These are phyloP conservation scores for Plagodis pulveraria DNA, from an alignment of 2,888 invertebrate species.

Conservation along the genomic window DNA sequence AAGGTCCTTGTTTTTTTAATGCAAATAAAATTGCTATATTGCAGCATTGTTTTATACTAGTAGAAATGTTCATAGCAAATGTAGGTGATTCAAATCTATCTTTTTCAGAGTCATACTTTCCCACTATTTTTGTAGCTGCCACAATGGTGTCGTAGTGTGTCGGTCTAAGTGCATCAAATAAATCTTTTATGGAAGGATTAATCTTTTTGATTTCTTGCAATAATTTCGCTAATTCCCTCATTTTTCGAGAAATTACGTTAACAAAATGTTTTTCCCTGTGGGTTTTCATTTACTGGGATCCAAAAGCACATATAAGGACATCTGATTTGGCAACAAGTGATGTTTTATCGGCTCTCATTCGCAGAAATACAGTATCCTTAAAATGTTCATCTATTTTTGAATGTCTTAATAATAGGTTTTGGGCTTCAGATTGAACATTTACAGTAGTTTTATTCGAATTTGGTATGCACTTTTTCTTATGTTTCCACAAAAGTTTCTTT, in stretches of 20 bases:
- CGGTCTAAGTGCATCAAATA: slow-evolving; percentile 29
- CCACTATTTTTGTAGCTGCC: slow-evolving; percentile 31
- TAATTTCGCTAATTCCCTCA: slow-evolving; percentile 43
- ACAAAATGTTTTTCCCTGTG: slow-evolving; percentile 40
- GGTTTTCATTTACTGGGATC: slow-evolving; percentile 36
- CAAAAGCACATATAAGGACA: slow-evolving; percentile 36
- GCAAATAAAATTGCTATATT: slow-evolving; percentile 42
- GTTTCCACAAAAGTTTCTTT: slow-evolving; percentile 38
- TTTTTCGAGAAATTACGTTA: slow-evolving; percentile 41
- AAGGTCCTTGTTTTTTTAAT: slow-evolving; percentile 16
- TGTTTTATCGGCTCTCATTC: slow-evolving; percentile 31
- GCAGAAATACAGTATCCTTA: slow-evolving; percentile 41
- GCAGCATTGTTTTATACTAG: slow-evolving; percentile 45
- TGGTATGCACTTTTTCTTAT: slow-evolving; percentile 36
- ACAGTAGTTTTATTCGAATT: slow-evolving; percentile 29
- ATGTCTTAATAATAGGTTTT: slow-evolving; percentile 43
- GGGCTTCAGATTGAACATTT: slow-evolving; percentile 40
- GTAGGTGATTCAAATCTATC: slow-evolving; percentile 40
- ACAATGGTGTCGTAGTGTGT: slow-evolving; percentile 38
- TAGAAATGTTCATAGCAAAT: slow-evolving; percentile 43
- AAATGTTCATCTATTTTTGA: slow-evolving; percentile 46
- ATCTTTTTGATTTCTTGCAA: slow-evolving; percentile 40
- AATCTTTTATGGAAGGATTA: slow-evolving; percentile 24
- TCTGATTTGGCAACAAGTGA: slow-evolving; percentile 42
- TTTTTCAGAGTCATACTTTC: slow-evolving; percentile 32